Evolutionary conservation across 2,888 invertebrate genomes (phyloP).

Genomic region (Oegoconia quadripuncta): DNA sequence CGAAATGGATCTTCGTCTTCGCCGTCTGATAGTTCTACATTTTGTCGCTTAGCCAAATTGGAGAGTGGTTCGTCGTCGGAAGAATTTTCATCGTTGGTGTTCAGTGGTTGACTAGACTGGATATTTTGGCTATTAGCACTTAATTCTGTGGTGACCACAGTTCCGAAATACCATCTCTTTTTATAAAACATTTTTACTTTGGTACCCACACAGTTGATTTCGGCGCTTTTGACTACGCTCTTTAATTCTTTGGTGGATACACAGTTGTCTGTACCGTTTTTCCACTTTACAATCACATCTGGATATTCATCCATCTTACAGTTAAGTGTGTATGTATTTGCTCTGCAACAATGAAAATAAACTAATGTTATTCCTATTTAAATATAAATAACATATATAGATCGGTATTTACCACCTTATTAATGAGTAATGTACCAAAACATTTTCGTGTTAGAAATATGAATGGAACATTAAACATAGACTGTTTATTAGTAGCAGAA

Average conservation of each 20-base stretch:
- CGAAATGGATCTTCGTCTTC: constrained; percentile 3
- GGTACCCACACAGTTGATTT: constrained; percentile 5
- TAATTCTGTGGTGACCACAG: constrained; percentile 5
- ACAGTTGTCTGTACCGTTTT: too few relatives aligned
- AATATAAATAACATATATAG: too few relatives aligned
- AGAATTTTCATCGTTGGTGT: constrained; percentile 3
- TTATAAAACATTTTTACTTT: constrained; percentile 4
- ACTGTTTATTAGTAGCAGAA: too few relatives aligned
- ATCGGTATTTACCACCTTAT: too few relatives aligned
- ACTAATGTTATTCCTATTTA: too few relatives aligned
- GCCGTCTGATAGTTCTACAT: not conserved
- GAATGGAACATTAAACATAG: too few relatives aligned
- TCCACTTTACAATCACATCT: not conserved
- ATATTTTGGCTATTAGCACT: constrained; percentile 4
- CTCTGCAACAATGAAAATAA: too few relatives aligned
- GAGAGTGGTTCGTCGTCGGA: constrained; percentile 4
- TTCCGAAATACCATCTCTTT: constrained; percentile 4
- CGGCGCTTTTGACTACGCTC: constrained; percentile 4
- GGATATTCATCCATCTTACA: too few relatives aligned
- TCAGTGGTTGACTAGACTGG: constrained; percentile 5
- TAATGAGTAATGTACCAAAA: too few relatives aligned
- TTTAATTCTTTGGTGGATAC: constrained; percentile 4
- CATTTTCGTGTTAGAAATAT: too few relatives aligned
- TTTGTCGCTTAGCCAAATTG: constrained; percentile 3
- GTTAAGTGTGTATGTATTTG: too few relatives aligned